These are phyloP conservation scores for Oophaga pumilio DNA, from an alignment of 2,113 vertebrate species.

Conservation along the genomic window DNA sequence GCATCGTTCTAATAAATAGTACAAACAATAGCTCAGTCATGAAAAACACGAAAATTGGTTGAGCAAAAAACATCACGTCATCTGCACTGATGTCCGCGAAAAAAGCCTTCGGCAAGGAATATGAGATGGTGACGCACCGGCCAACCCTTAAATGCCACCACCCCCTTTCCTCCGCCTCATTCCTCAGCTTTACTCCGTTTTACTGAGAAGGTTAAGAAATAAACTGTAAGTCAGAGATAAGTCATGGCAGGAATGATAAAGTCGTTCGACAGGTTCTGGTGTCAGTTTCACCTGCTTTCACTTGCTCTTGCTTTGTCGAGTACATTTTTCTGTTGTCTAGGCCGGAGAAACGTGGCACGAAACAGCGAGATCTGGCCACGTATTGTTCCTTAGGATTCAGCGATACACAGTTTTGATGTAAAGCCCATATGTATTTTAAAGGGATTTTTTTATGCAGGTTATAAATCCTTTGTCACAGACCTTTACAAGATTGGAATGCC, in stretches of 20 bases:
- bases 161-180: neutral
- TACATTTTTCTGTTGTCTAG: neutral
- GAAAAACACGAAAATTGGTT: neutral
- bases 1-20: neutral
- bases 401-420: no score
- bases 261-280: conserved; percentile 40
- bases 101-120: neutral
- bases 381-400: neutral
- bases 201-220: conserved; percentile 11
- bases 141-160: neutral
- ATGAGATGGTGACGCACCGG: neutral
- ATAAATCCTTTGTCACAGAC: neutral
- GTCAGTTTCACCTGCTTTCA: conserved; percentile 31
- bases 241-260: conserved; percentile 43
- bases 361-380: neutral
- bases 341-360: neutral
- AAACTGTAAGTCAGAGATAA: conserved; percentile 33
- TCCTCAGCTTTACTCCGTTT: neutral
- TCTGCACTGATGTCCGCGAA: neutral
- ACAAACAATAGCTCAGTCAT: conserved; percentile 9
- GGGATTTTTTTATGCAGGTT: neutral
- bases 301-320: conserved; percentile 13
- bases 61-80: neutral
- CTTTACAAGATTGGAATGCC: neutral
- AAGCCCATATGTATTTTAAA: no score